A percentile compares a stretch with the other conserved stretches of the same genome.
phyloP scores from a whole-genome alignment of 2,797 vertebrate genomes.

The Erethizon dorsatum region DNA sequence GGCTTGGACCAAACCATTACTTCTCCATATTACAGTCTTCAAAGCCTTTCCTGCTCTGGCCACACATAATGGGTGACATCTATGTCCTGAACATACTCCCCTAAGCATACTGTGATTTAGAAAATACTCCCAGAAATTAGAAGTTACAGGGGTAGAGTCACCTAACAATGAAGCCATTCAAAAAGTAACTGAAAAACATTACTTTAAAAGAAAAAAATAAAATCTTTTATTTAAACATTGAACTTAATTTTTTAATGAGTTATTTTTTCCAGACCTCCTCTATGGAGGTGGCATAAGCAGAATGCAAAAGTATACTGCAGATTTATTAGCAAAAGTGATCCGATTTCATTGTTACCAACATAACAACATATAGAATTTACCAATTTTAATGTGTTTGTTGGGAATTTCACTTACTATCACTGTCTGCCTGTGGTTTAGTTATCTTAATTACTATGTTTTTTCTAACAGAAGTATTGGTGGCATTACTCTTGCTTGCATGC shows the following conservation, averaged over 20 bases:
- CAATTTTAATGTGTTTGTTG: constrained; percentile 9
- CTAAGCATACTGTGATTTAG: background rate
- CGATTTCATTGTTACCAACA: constrained; percentile 56
- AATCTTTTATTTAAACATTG: background rate
- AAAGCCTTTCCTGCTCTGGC: background rate
- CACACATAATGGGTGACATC: background rate
- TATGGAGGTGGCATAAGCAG: constrained; percentile 13
- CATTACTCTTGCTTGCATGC: background rate
- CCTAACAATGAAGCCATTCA: background rate
- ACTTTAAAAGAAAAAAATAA: background rate
- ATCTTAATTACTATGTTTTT: constrained; percentile 30
- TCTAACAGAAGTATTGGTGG: constrained; percentile 4
- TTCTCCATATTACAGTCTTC: background rate
- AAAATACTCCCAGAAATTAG: background rate
- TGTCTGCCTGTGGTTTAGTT: constrained; percentile 63
- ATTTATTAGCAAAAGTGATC: constrained; percentile 24
- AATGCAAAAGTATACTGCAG: background rate
- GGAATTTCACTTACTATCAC: constrained; percentile 60
- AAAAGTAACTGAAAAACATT: background rate
- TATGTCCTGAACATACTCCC: background rate
- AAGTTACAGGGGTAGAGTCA: background rate
- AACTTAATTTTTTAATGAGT: background rate
- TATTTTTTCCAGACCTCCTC: background rate
- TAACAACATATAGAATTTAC: constrained; percentile 57
- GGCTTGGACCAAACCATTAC: background rate